A percentile compares a stretch with the other conserved stretches of the same genome.
Conservation (phyloP, 2,113 vertebrate species). For the Percopsis transmontana region DNA sequence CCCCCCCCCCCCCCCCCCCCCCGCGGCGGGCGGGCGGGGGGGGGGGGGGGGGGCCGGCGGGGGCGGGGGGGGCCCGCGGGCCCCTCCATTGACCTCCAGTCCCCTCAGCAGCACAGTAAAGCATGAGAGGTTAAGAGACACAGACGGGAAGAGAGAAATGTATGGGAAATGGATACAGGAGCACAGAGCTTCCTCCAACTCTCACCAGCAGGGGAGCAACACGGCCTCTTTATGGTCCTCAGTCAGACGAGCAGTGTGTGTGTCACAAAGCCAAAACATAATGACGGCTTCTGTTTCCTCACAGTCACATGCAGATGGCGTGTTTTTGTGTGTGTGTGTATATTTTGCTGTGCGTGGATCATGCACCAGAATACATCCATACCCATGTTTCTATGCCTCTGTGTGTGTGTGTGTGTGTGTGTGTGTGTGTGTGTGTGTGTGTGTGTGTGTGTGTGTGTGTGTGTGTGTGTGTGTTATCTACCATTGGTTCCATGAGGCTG, state of each 20-base stretch:
- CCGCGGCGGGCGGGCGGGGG: too few relatives aligned
- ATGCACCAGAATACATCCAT: neutral
- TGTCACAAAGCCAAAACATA: slow-evolving; percentile 35
- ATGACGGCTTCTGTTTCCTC: slow-evolving; percentile 41
- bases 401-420: slow-evolving; percentile 5
- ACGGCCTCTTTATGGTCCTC: slow-evolving; percentile 44
- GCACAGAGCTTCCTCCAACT: neutral
- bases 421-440: neutral
- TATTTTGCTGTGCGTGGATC: slow-evolving; percentile 15
- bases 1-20: too few relatives aligned
- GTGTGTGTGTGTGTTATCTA: slow-evolving; percentile 22
- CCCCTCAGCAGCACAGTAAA: slow-evolving; percentile 40
- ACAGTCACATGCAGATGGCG: slow-evolving; percentile 25
- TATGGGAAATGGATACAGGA: neutral
- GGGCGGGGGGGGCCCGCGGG: neutral
- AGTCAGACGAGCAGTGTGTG: slow-evolving; percentile 19
- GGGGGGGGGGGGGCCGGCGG: too few relatives aligned
- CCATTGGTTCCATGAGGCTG: slow-evolving; percentile 38
- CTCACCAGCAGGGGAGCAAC: slow-evolving; percentile 6
- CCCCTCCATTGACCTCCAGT: slow-evolving; percentile 62
- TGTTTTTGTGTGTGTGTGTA: neutral
- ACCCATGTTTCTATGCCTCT: slow-evolving; percentile 14
- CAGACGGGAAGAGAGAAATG: neutral
- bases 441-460: slow-evolving; percentile 11
- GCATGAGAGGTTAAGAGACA: slow-evolving; percentile 14